Evolutionary conservation across 2,888 invertebrate species (phyloP), one percentile per base, ranked within the genome.

Genomic region (Teinopalpus imperialis): DNA sequence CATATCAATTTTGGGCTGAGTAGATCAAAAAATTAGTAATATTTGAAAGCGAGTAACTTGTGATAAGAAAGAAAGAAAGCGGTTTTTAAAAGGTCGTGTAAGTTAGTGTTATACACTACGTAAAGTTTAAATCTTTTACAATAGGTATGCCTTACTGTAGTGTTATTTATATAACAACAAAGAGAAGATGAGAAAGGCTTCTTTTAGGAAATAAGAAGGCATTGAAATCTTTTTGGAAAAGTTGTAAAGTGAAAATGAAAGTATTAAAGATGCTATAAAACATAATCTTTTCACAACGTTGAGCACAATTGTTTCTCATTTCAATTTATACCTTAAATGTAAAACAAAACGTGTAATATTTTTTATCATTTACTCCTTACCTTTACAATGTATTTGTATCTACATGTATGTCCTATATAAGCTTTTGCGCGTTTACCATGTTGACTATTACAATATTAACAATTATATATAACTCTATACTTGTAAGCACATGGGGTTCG

Each of bases 1-100:
- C 87, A 87, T 88, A 88, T 88, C 87, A 88, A 86, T 70, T 72
- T 82, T 76, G 78, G 79, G 85, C 86, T 87, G 81, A 81, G 62
- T 54, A 61, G 66, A 68, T 69, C 69, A 70, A 73, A 69, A n/a
- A 66, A 56, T 62, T 64, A 67, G 65, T 72, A 75, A 69, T 64
- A 63, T 65, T 66, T 67, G 70, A 81, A 80, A 79, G 79, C 75
- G 82, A 23, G 79, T 72, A 77, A 82, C 75, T 82, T 83, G 68
- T 71, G 74, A 70, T 81, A 81, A 71, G 72, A 64, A 58, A 69
- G 26, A 66, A 59, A 67, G 67, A 27, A 40, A 40, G 9, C 34
- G 31, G 34, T 27, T 68, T 70, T 68, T 70, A 67, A 61, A 66
- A 65, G 64, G 57, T 61, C 61, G 54, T 56, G 70, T 77, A 74